Evolutionary conservation across 2,888 invertebrate species (phyloP).

Genomic region (Anaspis maculata): DNA sequence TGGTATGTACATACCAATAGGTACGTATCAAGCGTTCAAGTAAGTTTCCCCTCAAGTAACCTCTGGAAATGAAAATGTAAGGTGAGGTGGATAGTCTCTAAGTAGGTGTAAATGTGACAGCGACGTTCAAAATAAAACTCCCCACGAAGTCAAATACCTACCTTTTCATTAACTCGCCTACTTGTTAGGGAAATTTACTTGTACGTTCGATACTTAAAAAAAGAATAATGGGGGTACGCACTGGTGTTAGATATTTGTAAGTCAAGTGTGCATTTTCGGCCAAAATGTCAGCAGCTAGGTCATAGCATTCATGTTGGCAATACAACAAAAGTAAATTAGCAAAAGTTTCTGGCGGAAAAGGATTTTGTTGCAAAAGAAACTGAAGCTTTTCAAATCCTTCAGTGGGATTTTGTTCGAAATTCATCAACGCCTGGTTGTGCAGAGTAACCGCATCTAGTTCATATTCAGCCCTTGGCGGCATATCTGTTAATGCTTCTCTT

Average conservation of each 20-base stretch:
- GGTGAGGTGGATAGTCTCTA: no score
- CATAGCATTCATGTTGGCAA: slow-evolving; percentile 95
- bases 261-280: slow-evolving; percentile 96
- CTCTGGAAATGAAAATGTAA: no score
- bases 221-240: slow-evolving; percentile 26
- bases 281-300: slow-evolving; percentile 93
- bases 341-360: slow-evolving; percentile 96
- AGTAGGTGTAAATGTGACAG: no score
- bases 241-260: slow-evolving; percentile 86
- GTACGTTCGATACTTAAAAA: background rate
- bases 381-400: slow-evolving; percentile 93
- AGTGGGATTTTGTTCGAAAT: slow-evolving; percentile 75
- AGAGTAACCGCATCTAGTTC: slow-evolving; percentile 96
- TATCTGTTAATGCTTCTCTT: slow-evolving; percentile 77
- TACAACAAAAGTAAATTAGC: slow-evolving; percentile 90
- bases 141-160: no score
- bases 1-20: no score
- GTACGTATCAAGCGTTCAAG: no score
- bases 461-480: slow-evolving; percentile 91
- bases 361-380: slow-evolving; percentile 90
- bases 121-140: no score
- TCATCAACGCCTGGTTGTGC: slow-evolving; percentile 89
- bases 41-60: no score
- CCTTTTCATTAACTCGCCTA: no score
- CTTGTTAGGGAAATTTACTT: no score